Conservation (phyloP, 1,140 invertebrate genomes). For the Wasmannia auropunctata region DNA sequence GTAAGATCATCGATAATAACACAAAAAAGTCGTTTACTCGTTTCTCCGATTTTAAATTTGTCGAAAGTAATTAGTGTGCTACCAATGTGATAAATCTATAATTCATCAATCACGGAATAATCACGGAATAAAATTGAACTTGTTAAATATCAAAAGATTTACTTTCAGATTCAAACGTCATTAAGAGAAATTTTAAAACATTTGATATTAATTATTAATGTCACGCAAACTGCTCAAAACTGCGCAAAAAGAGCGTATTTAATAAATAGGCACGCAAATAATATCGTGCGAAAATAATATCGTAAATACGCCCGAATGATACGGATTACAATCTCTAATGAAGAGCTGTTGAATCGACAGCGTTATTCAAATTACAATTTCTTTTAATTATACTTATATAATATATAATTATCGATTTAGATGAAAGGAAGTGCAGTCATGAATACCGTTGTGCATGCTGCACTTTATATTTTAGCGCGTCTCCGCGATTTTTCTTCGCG, state of each 20-base stretch:
- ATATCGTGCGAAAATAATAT: not conserved
- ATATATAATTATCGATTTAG: slow-evolving; percentile 16
- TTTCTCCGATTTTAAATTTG: not conserved
- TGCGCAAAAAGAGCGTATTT: not conserved
- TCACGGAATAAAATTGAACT: slow-evolving; percentile 64
- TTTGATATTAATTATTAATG: not conserved
- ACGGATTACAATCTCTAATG: not conserved
- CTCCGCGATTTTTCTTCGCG: slow-evolving; percentile 2
- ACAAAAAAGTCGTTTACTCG: not conserved
- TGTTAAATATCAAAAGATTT: slow-evolving; percentile 7
- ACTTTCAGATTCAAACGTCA: slow-evolving; percentile 25
- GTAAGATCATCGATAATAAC: not conserved
- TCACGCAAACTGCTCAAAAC: not conserved
- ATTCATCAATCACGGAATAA: not conserved
- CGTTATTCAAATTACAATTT: slow-evolving; percentile 7
- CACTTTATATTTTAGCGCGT: slow-evolving; percentile 7
- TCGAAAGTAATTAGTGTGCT: not conserved
- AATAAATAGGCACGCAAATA: not conserved
- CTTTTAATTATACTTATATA: not conserved
- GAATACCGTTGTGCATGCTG: not conserved
- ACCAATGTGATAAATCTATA: not conserved
- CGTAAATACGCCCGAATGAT: not conserved
- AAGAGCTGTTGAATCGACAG: not conserved
- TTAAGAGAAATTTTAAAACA: not conserved
- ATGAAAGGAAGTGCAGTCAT: not conserved